Base-by-base conservation (phyloP, 1,140 invertebrate genomes). In the Trigoniulus corallinus region DNA sequence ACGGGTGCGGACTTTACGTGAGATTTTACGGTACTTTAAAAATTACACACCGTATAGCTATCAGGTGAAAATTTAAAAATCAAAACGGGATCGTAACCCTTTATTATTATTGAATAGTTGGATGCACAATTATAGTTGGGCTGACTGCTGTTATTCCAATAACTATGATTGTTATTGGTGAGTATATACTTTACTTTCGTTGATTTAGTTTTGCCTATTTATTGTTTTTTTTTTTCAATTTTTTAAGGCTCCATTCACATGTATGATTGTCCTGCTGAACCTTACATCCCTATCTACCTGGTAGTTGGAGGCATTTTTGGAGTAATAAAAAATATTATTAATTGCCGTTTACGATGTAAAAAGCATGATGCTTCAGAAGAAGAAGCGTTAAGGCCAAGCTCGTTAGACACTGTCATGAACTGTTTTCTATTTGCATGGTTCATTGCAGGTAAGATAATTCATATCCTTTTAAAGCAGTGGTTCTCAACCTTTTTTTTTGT, bases 381-480 rank as follows among this genome's bases (percentile, higher is more conserved):
- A 42, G 71, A 74, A 64, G 69, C 62, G 57, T 71, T 57, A 57
- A 72, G 61, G 57, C 69, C 74, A 54, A 73, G 72, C 23, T 70
- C 74, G n/a, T 68, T 71, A 12, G 72, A 76, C 59, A 72, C 70
- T n/a, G 54, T 79, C 29, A 62, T 79, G 22, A 74, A 74, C 64
- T 78, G 75, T 58, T 81, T 81, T 56, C 70, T 80, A 60, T 64
- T 78, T 26, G 75, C 71, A 37, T 79, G 77, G 77, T 78, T 79
- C 54, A 75, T 79, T 48, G 71, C 77, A 42, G 77, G 76, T 75
- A 59, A 67, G 15, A 34, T 7, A 34, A 7, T 7, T 34, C 7
- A 34, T 34, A 15, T 34, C 15, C 7, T 34, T 34, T 34, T 34
- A 34, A 34, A 34, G 15, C 15, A 34, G 15, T 34, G 15, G 7